phyloP scores from a whole-genome alignment of 2,797 vertebrate genomes.

The Dendrocincla tyrannina region DNA sequence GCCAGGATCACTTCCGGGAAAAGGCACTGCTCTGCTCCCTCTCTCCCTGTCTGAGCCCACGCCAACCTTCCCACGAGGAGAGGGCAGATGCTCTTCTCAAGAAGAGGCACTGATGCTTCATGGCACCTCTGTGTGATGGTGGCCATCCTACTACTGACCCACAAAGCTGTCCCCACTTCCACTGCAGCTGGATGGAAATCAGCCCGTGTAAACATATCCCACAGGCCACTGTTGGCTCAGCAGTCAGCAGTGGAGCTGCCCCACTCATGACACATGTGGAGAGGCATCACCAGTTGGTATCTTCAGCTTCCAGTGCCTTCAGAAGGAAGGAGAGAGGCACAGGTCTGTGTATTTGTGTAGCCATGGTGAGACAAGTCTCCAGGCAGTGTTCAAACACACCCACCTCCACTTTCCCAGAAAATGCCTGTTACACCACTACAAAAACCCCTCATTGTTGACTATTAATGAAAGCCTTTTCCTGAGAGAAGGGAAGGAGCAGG shows the following conservation, averaged over 20 bases:
- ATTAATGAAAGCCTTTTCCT: slow-evolving; percentile 17
- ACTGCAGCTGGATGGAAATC: not conserved
- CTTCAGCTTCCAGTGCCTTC: not conserved
- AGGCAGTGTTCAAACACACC: not conserved
- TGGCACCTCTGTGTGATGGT: not conserved
- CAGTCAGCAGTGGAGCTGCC: not conserved
- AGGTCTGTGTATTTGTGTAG: not conserved
- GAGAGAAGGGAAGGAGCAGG: slow-evolving; percentile 10
- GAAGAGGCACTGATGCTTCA: not conserved
- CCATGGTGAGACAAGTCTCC: not conserved
- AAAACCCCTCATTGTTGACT: not conserved
- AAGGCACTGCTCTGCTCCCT: not conserved
- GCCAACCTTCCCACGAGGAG: not conserved
- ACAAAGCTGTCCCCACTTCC: not conserved
- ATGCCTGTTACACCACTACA: not conserved
- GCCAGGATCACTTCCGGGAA: not conserved
- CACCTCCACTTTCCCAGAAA: slow-evolving; percentile 39
- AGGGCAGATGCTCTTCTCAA: not conserved
- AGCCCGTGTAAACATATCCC: not conserved
- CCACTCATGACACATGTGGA: fast-evolving
- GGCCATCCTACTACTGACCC: not conserved
- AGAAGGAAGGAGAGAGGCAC: not conserved
- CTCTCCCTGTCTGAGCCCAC: not conserved
- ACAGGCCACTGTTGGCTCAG: not conserved
- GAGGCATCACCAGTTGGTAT: not conserved